Percentiles rank a stretch among this genome's conserved stretches.
Conservation (phyloP, 2,113 vertebrate genomes). For the Galemys pyrenaicus region DNA sequence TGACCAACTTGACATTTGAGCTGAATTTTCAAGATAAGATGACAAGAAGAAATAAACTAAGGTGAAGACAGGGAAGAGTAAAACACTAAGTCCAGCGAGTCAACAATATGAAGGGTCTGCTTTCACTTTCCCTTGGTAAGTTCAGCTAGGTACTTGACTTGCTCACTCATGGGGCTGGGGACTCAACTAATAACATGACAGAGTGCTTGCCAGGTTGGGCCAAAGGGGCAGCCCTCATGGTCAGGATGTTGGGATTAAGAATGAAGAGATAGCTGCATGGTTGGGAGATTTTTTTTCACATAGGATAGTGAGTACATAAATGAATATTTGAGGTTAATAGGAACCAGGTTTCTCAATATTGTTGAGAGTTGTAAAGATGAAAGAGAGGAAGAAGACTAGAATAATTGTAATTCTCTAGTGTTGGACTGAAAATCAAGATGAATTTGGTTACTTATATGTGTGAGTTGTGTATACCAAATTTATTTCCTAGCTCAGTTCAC, state of each 20-base stretch:
- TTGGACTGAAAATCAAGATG: constrained; percentile 22
- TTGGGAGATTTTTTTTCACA: background rate
- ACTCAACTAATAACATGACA: background rate
- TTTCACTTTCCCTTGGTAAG: background rate
- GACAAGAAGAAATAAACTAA: background rate
- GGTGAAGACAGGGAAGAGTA: background rate
- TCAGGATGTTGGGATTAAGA: background rate
- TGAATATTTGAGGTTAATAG: background rate
- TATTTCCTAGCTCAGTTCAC: constrained; percentile 17
- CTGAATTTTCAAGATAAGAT: constrained; percentile 18
- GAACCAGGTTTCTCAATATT: background rate
- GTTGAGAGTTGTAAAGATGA: background rate
- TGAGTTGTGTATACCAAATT: background rate
- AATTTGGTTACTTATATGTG: background rate
- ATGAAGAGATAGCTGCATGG: background rate
- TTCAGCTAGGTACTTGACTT: background rate
- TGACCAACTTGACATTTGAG: background rate
- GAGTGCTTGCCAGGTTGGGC: background rate
- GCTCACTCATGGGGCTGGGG: background rate
- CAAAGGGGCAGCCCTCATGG: background rate
- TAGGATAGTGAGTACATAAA: background rate
- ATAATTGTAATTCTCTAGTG: background rate
- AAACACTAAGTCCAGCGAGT: background rate
- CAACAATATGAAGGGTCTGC: background rate
- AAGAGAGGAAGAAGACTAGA: background rate